phyloP scores from a whole-genome alignment of 2,113 vertebrate genomes.

The Apodemus speciosus region DNA sequence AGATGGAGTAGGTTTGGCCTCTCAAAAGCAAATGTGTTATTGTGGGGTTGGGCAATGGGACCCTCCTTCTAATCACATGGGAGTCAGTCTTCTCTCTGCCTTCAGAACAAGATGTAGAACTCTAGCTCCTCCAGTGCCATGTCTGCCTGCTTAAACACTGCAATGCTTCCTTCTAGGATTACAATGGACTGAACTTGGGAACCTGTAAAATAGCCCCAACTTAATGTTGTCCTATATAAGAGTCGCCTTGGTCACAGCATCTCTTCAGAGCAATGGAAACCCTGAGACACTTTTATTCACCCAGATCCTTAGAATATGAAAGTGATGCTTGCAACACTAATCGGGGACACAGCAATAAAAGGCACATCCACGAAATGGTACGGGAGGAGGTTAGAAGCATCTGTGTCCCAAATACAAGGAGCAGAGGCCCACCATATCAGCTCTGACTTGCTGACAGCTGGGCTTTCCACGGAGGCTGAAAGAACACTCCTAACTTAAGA shows the following conservation, averaged over 20 bases:
- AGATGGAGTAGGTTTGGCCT: no score
- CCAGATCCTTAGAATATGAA: background rate
- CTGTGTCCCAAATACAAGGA: background rate
- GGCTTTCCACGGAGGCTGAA: conserved; percentile 30
- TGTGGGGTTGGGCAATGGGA: no score
- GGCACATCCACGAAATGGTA: background rate
- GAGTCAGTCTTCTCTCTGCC: no score
- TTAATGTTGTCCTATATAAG: background rate
- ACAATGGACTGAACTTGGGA: background rate
- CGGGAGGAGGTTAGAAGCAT: background rate
- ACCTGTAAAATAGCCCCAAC: background rate
- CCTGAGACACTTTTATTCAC: background rate
- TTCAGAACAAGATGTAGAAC: no score
- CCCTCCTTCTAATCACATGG: no score
- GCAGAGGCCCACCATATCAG: background rate
- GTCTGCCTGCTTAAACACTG: background rate
- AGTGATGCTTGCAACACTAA: no score
- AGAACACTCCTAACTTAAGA: background rate
- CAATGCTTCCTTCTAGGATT: background rate
- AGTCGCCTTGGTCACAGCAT: background rate
- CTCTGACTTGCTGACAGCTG: background rate
- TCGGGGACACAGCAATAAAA: background rate
- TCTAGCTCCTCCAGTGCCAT: no score
- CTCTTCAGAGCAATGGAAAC: background rate
- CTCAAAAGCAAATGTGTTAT: no score